Evolutionary conservation across 2,888 invertebrate species (phyloP).

Genomic region (Drymonia ruficornis): DNA sequence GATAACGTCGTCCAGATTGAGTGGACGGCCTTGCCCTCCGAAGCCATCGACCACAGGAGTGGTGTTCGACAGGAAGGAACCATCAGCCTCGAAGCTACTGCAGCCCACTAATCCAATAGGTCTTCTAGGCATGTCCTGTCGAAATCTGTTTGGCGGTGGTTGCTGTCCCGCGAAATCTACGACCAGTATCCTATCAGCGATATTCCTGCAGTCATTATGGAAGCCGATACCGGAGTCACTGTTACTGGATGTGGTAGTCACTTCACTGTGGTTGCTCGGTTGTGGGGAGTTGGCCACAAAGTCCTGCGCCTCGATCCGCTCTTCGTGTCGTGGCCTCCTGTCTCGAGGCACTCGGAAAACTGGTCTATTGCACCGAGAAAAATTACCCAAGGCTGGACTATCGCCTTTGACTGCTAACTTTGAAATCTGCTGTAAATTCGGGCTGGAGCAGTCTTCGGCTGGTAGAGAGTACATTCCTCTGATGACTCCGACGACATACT

Average conservation of each 20-base stretch:
- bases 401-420: slow-evolving; percentile 73
- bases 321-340: slow-evolving; percentile 64
- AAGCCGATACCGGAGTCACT: slow-evolving; percentile 98
- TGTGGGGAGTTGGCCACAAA: slow-evolving; percentile 91
- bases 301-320: slow-evolving; percentile 74
- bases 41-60: slow-evolving; percentile 81
- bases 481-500: slow-evolving; percentile 89
- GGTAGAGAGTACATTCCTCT: slow-evolving; percentile 89
- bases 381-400: slow-evolving; percentile 73
- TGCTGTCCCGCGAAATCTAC: slow-evolving; percentile 88
- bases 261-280: slow-evolving; percentile 92
- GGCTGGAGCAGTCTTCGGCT: slow-evolving; percentile 71
- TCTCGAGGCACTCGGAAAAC: slow-evolving; percentile 67
- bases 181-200: slow-evolving; percentile 91
- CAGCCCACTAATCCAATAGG: slow-evolving; percentile 74
- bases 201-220: slow-evolving; percentile 93
- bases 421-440: slow-evolving; percentile 72
- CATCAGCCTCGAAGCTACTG: slow-evolving; percentile 74
- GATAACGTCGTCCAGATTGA: slow-evolving; percentile 75
- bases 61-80: slow-evolving; percentile 77
- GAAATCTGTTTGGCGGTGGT: slow-evolving; percentile 60
- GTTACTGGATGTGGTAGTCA: slow-evolving; percentile 94
- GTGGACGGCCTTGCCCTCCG: slow-evolving; percentile 75
- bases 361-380: slow-evolving; percentile 65
- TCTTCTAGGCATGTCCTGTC: slow-evolving; percentile 65